Evolutionary conservation across 1,140 invertebrate species (phyloP).

Genomic region (Yoshiicerus persimilis): DNA sequence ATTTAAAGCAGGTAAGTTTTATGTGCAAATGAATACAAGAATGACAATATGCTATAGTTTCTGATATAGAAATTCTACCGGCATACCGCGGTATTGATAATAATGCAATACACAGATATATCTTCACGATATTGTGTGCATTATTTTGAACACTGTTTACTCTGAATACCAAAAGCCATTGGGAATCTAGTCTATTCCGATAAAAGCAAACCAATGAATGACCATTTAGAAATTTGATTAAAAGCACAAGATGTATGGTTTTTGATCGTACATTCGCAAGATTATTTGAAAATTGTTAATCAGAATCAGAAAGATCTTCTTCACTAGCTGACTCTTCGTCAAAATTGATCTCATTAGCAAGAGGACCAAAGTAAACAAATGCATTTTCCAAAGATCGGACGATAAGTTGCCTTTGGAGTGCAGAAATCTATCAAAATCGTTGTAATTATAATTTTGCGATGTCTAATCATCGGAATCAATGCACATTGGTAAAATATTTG

Average conservation of each 20-base stretch:
- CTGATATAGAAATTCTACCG: background rate
- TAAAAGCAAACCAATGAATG: too few species aligned
- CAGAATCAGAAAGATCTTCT: background rate
- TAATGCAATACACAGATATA: background rate
- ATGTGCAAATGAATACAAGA: background rate
- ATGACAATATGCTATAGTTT: background rate
- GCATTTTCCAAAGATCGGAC: background rate
- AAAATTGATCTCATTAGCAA: background rate
- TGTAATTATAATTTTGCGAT: too few species aligned
- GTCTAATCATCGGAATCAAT: too few species aligned
- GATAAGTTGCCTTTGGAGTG: background rate
- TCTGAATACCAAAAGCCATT: background rate
- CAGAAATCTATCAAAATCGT: background rate
- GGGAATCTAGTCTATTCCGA: too few species aligned
- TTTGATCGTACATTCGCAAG: background rate
- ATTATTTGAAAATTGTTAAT: background rate
- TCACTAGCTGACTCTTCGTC: background rate
- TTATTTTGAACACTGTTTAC: background rate
- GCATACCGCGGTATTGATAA: too few species aligned
- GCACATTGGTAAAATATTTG: too few species aligned
- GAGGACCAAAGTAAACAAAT: background rate
- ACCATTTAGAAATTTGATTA: too few species aligned
- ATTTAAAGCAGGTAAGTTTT: background rate
- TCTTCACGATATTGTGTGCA: background rate
- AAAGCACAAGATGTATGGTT: background rate